Evolutionary conservation across 2,797 vertebrate species (phyloP).

Genomic region (Echeneis naucrates): DNA sequence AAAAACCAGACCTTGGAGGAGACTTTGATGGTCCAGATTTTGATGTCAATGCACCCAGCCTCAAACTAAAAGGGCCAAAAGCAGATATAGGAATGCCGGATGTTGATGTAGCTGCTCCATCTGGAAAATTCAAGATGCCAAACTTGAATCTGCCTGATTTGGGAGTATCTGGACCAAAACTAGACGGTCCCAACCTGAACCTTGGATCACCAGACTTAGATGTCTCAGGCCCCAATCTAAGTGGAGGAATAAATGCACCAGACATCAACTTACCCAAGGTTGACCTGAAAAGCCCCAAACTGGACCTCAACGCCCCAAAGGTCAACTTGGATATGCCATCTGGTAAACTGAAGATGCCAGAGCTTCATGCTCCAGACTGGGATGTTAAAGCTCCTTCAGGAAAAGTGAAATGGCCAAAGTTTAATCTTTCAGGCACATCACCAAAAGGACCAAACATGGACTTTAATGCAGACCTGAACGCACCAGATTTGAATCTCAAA

Average conservation of each 20-base stretch:
- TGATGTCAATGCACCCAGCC: slow-evolving; percentile 42
- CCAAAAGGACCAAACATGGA: slow-evolving; percentile 56
- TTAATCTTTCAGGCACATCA: slow-evolving; percentile 18
- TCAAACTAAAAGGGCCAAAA: slow-evolving; percentile 56
- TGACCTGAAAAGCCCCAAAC: slow-evolving; percentile 46
- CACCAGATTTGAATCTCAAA: slow-evolving; percentile 61
- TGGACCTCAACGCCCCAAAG: slow-evolving; percentile 53
- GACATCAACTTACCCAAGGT: slow-evolving; percentile 53
- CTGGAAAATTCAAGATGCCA: slow-evolving; percentile 61
- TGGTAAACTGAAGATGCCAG: slow-evolving; percentile 61
- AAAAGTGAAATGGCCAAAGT: slow-evolving; percentile 60
- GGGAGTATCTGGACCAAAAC: slow-evolving; percentile 39
- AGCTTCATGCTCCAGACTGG: slow-evolving; percentile 40
- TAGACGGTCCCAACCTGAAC: slow-evolving; percentile 37
- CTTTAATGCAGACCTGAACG: slow-evolving; percentile 47
- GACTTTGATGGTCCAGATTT: slow-evolving; percentile 40
- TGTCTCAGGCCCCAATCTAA: slow-evolving; percentile 56
- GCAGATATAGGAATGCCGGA: slow-evolving; percentile 49
- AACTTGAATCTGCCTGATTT: slow-evolving; percentile 48
- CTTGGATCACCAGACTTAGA: slow-evolving; percentile 43
- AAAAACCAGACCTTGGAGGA: slow-evolving; percentile 38
- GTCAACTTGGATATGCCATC: slow-evolving; percentile 32
- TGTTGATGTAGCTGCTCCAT: slow-evolving; percentile 45
- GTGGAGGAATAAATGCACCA: slow-evolving; percentile 50
- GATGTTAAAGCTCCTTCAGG: slow-evolving; percentile 43